These are phyloP conservation scores for Theonella swinhoei DNA, from an alignment of 37 sponge, comb jelly and placozoan genomes.

Conservation along the genomic window DNA sequence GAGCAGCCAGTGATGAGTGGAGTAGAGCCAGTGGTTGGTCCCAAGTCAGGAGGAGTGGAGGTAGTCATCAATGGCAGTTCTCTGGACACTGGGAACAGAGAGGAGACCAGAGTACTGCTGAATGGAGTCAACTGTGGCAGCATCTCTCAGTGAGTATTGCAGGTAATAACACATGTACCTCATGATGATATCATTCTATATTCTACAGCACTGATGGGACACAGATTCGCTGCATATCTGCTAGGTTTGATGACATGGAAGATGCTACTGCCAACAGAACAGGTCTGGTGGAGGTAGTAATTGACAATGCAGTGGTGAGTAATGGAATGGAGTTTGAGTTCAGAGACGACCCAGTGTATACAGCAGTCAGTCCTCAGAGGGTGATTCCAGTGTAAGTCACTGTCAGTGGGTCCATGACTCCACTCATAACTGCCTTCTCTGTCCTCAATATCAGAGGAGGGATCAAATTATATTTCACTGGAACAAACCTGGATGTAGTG, in stretches of 20 bases:
- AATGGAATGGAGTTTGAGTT: constrained; percentile 31
- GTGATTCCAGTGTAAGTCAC: constrained; percentile 58
- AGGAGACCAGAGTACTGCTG: constrained; percentile 31
- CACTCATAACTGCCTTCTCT: background rate
- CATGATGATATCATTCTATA: too few species aligned
- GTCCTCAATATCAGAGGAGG: constrained; percentile 74
- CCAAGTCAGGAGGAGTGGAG: constrained; percentile 69
- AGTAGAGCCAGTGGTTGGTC: constrained; percentile 71
- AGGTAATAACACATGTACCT: too few species aligned
- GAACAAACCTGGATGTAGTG: constrained; percentile 42
- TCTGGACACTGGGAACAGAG: constrained; percentile 65
- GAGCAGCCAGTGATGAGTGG: constrained; percentile 20
- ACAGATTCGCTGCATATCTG: too few species aligned
- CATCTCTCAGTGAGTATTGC: too few species aligned
- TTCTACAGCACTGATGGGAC: too few species aligned
- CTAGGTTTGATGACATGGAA: too few species aligned
- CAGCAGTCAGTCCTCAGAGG: constrained; percentile 6
- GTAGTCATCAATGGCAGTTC: constrained; percentile 56
- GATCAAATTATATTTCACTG: constrained; percentile 43
- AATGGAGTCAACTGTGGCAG: too few species aligned
- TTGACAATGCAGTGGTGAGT: constrained; percentile 7
- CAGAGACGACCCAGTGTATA: constrained; percentile 40
- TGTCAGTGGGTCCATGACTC: too few species aligned
- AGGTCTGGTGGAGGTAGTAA: constrained; percentile 27
- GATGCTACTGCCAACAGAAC: too few species aligned